Evolutionary conservation across 2,888 invertebrate species (phyloP), one percentile per base, ranked within the genome.

Genomic region (Apamea monoglypha): DNA sequence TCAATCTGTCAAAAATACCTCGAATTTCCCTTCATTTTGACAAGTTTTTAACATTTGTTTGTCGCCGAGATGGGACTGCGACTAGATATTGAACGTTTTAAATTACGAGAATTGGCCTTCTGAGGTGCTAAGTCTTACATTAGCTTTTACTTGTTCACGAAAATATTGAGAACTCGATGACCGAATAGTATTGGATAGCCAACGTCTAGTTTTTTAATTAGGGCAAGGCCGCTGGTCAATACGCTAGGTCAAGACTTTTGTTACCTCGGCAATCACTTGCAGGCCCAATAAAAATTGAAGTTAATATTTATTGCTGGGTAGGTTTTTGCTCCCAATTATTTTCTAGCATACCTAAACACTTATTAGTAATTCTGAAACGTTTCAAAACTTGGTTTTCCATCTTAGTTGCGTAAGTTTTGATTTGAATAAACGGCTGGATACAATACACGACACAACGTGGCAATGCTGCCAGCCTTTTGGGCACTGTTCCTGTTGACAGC

Each of bases 171-270:
- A 53, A 36, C n/a, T 1, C 3, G 18, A 3, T 53, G 53, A 1
- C 25, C 18, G 6, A 53, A 25, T 70, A 18, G 1, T 18, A 71
- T 32, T 0, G 29, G 29, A n/a, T 18, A 40, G n/a, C 29, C 16
- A 72, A 25, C 44, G 5, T n/a, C 56, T 47, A 29, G 10, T 12
- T 29, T 47, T 56, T 12, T 47, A 67, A 67, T 67, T 59, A 50
- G 59, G 12, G 14, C 67, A 67, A 78, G 76, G 67, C 16, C 76
- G 44, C 14, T 36, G 47, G 2, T 29, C 68, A 63, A 6, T 21
- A 47, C 29, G 25, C 16, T 16, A 8, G 77, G 77, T 36, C 56
- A 82, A 76, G 16, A 16, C 18, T 47, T 36, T 36, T 12, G 77
- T 83, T 63, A 12, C 68, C 68, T 29, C 21, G 36, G 53, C 16